Evolutionary conservation across 2,113 vertebrate species (phyloP), one percentile per base, ranked within the genome.

Genomic region (Hepsetus odoe): DNA sequence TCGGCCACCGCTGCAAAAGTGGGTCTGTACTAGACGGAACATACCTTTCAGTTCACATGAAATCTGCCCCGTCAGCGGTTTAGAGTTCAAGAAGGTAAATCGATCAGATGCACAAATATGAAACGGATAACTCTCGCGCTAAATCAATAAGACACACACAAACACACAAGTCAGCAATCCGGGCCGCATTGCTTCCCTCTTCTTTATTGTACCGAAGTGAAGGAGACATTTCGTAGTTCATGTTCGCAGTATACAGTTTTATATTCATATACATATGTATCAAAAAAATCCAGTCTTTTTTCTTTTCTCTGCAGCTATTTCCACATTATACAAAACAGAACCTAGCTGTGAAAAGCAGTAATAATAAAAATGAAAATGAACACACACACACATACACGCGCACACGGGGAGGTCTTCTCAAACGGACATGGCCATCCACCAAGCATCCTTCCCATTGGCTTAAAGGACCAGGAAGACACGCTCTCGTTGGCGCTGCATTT

Each of bases 261-360:
- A 87, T 90, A 88, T 89, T 89, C 80, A 90, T 91, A 90, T 88
- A 89, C 79, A 85, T 88, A 88, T 89, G 87, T 88, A 90, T 89
- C 12, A 77, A 88, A 89, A 85, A 92, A 90, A 90, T 87, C 84
- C 58, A 87, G 80, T 42, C 40, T 42, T 32, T 5, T 61, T 22
- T n/a, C n/a, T n/a, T 5, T 71, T 73, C 80, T 87, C 85, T 83
- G 69, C 49, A 90, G 86, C 82, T 76, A 88, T 88, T 86, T 88
- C 80, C 84, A 92, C 89, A 84, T 86, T 81, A 89, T 90, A 91
- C 83, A 90, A 92, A 93, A 91, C 82, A 80, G 88, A 91, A 74
- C 76, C 72, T 87, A 86, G 84, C 80, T 82, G 88, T 89, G 89
- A 89, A 88, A 76, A 88, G 85, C 79, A 85, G 86, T 80, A 24